phyloP scores from a whole-genome alignment of 2,888 invertebrate genomes.

The Hirtodrosophila duncani region DNA sequence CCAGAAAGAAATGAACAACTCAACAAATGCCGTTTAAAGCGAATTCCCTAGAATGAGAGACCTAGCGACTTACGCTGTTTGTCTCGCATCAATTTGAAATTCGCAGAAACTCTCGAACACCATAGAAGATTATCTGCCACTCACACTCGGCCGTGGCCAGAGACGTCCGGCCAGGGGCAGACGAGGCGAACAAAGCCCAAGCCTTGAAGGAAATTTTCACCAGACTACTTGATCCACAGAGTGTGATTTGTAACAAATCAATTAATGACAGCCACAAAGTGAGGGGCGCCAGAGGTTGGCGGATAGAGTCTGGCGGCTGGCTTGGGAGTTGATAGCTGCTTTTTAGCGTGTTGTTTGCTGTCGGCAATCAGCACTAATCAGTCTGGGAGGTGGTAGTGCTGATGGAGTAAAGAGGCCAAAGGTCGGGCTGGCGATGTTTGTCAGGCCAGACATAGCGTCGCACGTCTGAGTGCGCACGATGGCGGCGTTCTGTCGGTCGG shows the following conservation, averaged over 20 bases:
- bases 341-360: slow-evolving; percentile 61
- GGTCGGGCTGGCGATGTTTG: slow-evolving; percentile 24
- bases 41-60: slow-evolving; percentile 22
- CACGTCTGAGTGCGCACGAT: slow-evolving; percentile 59
- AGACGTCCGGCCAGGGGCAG: slow-evolving; percentile 17
- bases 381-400: slow-evolving; percentile 28
- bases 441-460: slow-evolving; percentile 57
- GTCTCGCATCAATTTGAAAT: slow-evolving; percentile 9
- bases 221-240: slow-evolving; percentile 47
- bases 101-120: slow-evolving; percentile 8
- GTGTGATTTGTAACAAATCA: slow-evolving; percentile 68
- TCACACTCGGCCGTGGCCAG: slow-evolving; percentile 4
- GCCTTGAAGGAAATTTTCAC: slow-evolving; percentile 47
- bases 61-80: slow-evolving; percentile 1
- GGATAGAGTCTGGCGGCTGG: slow-evolving; percentile 15
- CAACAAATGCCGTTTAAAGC: slow-evolving; percentile 32
- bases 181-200: slow-evolving; percentile 27
- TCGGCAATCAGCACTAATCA: slow-evolving; percentile 66
- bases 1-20: slow-evolving; percentile 39
- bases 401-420: slow-evolving; percentile 16
- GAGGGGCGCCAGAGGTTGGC: neutral
- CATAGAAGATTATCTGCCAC: slow-evolving; percentile 7
- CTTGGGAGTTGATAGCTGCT: slow-evolving; percentile 47
- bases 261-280: slow-evolving; percentile 45
- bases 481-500: no score